A percentile compares a stretch with the other conserved stretches of the same genome.
Conservation (phyloP, 2,797 vertebrate genomes). For the Scleropages formosus region DNA sequence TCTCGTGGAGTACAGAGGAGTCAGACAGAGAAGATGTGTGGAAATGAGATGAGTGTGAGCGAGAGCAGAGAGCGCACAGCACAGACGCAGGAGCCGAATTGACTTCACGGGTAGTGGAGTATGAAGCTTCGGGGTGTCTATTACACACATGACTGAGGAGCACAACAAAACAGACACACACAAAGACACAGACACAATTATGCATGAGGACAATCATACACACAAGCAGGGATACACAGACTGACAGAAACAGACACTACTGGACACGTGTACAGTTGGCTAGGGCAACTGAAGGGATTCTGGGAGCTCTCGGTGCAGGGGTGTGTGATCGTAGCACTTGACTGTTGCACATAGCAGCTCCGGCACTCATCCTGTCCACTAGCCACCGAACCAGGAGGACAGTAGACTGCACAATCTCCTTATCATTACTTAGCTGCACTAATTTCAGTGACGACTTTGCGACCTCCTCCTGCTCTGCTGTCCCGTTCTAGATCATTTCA, state of each 20-base stretch:
- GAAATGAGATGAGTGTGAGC: constrained; percentile 30
- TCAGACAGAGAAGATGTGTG: constrained; percentile 24
- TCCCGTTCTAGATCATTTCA: not conserved
- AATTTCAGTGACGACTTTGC: not conserved
- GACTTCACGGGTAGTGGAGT: constrained; percentile 26
- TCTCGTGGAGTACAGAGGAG: constrained; percentile 23
- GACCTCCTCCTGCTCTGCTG: not conserved
- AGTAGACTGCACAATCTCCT: not conserved
- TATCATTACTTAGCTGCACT: not conserved
- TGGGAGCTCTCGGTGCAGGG: constrained; percentile 19
- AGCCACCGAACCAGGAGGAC: not conserved
- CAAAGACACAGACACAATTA: not conserved
- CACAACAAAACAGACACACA: not conserved
- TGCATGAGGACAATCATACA: not conserved
- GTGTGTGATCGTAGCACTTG: not conserved
- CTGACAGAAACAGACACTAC: constrained; percentile 9
- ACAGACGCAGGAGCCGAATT: constrained; percentile 1
- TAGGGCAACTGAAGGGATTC: constrained; percentile 30
- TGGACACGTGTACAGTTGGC: constrained; percentile 9
- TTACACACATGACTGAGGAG: constrained; percentile 14
- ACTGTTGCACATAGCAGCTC: not conserved
- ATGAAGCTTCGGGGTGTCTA: constrained; percentile 28
- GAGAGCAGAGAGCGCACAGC: constrained; percentile 16
- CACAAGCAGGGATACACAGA: not conserved
- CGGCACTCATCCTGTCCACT: not conserved